Base-by-base conservation (phyloP, 2,113 vertebrate genomes). In the Burhinus bistriatus region DNA sequence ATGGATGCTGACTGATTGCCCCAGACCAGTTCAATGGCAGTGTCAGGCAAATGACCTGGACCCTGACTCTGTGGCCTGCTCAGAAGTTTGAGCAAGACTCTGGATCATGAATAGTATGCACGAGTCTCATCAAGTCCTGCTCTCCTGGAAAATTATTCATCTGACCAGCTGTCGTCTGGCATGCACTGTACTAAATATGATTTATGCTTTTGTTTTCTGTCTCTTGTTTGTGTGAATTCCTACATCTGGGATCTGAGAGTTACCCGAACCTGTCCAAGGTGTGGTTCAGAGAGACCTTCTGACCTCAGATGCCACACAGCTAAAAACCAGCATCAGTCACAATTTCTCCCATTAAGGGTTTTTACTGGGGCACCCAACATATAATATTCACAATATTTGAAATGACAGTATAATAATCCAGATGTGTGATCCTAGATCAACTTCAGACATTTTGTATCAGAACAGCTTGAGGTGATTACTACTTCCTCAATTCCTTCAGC, bases 221-320 rank as follows among this genome's bases (percentile, higher is more conserved):
- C 42, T 90, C 64, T 54, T 34, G 4, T 5, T 6, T 55, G 21
- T 59, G 18, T n/a, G 61, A 64, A 20, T 44, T 70, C 27, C 34
- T 57, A 11, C 5, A 12, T 51, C 22, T 42, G 30, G 52, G 14
- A 64, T 76, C 81, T 64, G 51, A 45, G 45, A 76, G n/a, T 26
- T 71, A 61, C 11, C 30, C 0, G 0, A 54, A n/a, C 8, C 4
- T 3, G 9, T 49, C 10, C 3, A 8, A 38, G 12, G 29, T 54
- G 34, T 0, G 1, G 20, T 82, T 54, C n/a, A 4, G 14, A 42
- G 22, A 14, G 38, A 45, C 44, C 18, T 87, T 61, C 84, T 51
- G 32, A 29, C 23, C 20, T 65, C 4, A 0, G 44, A 22, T 45
- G 25, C 21, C 4, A 4, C 30, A 30, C 10, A n/a, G 42, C 29